phyloP scores from a whole-genome alignment of 1,140 invertebrate genomes.

The Hesperophylax magnus region DNA sequence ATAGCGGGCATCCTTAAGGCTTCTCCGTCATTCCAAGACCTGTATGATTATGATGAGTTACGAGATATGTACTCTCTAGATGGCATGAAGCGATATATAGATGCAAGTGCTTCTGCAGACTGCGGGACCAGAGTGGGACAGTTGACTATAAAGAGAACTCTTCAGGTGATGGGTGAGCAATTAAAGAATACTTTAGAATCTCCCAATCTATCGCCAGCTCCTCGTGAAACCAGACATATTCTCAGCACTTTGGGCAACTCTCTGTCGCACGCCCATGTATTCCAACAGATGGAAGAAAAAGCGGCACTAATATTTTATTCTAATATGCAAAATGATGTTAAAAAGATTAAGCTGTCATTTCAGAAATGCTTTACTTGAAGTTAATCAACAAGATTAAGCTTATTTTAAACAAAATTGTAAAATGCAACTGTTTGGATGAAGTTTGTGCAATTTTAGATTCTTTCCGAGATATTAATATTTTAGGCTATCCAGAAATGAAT shows the following conservation, averaged over 20 bases:
- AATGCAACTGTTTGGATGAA: background rate
- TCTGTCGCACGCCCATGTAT: background rate
- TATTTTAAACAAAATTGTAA: background rate
- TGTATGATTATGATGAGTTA: background rate
- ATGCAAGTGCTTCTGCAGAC: background rate
- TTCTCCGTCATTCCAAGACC: background rate
- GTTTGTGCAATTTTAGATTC: background rate
- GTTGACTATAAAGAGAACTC: slow-evolving; percentile 2
- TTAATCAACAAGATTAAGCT: background rate
- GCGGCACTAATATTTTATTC: background rate
- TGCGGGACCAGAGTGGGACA: background rate
- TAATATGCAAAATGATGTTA: background rate
- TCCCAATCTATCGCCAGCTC: background rate
- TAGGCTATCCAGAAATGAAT: background rate
- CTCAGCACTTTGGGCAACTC: background rate
- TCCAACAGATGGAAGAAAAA: background rate
- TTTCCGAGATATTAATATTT: background rate
- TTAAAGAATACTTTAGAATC: slow-evolving; percentile 1
- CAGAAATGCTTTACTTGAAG: background rate
- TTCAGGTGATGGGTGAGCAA: slow-evolving; percentile 2
- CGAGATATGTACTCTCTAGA: background rate
- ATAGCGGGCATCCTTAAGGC: background rate
- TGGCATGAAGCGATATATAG: background rate
- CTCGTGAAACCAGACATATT: background rate
- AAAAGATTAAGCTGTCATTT: background rate